Percentiles rank a stretch among this genome's conserved stretches.
These are phyloP conservation scores for Drosophila hamatofila DNA, from an alignment of 2,888 invertebrate species.

Conservation along the genomic window DNA sequence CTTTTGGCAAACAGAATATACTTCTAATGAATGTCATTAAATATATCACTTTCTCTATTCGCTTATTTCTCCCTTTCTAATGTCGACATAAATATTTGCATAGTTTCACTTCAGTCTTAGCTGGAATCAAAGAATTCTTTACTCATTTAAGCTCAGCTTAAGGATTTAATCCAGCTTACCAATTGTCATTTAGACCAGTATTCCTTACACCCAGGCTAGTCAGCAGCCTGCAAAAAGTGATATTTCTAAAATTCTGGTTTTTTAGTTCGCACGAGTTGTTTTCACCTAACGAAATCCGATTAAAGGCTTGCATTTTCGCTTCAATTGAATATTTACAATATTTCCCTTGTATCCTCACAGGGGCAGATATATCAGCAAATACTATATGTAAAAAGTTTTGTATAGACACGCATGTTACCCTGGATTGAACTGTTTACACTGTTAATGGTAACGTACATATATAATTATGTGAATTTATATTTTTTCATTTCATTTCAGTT, in stretches of 20 bases:
- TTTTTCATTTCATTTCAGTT: too few species aligned
- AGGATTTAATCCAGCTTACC: not conserved
- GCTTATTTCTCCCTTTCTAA: not conserved
- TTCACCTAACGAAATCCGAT: conserved; percentile 42
- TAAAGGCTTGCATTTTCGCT: conserved; percentile 29
- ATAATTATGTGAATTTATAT: too few species aligned
- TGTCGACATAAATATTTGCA: not conserved
- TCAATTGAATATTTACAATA: conserved; percentile 25
- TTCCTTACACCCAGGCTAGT: not conserved
- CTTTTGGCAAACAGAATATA: not conserved
- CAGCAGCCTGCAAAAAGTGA: not conserved
- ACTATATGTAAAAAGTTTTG: too few species aligned
- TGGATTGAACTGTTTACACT: not conserved
- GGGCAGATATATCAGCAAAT: conserved; percentile 2
- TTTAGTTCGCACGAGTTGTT: conserved; percentile 1
- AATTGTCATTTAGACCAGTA: not conserved
- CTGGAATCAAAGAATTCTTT: not conserved
- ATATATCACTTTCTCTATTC: not conserved
- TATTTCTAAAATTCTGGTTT: not conserved
- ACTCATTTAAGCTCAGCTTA: not conserved
- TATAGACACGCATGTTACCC: not conserved
- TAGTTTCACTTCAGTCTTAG: not conserved
- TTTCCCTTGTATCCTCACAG: conserved; percentile 26
- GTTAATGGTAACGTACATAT: not conserved
- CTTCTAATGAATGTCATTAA: not conserved